phyloP scores from a whole-genome alignment of 2,888 invertebrate species.

The Seira musarum region DNA sequence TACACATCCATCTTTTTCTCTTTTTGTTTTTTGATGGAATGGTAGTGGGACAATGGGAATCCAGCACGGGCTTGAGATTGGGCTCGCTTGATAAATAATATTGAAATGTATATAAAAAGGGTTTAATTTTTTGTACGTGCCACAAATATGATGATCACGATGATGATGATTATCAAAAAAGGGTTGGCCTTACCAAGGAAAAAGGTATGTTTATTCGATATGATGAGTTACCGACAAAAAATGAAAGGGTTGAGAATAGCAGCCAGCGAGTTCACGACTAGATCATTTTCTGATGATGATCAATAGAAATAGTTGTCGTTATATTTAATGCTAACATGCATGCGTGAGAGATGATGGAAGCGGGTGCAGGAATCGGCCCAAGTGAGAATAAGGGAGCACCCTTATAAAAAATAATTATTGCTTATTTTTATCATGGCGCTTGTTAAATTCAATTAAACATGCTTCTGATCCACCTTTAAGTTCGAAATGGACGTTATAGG shows the following conservation, averaged over 20 bases:
- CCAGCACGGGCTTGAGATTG: constrained; percentile 52
- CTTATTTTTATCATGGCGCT: constrained; percentile 13
- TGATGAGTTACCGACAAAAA: constrained; percentile 17
- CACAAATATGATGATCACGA: constrained; percentile 22
- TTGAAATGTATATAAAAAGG: constrained; percentile 15
- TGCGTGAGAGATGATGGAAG: constrained; percentile 28
- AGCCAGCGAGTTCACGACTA: not conserved
- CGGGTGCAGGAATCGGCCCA: constrained; percentile 21
- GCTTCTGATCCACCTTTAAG: not conserved
- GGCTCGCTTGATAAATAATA: constrained; percentile 46
- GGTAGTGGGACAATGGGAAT: constrained; percentile 12
- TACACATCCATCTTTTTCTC: constrained; percentile 36
- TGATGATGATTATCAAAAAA: constrained; percentile 44
- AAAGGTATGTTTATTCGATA: constrained; percentile 35
- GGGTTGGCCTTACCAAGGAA: constrained; percentile 31
- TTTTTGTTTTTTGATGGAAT: constrained; percentile 35
- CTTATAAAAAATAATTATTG: not conserved
- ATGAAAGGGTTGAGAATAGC: constrained; percentile 30
- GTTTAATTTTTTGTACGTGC: constrained; percentile 46
- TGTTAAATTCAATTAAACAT: constrained; percentile 9
- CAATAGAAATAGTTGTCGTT: constrained; percentile 21
- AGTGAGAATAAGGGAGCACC: constrained; percentile 26
- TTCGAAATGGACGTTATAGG: not conserved
- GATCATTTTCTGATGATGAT: constrained; percentile 17
- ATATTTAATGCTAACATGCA: constrained; percentile 14